Evolutionary conservation across 2,797 vertebrate species (phyloP).

Genomic region (Valencia hispanica): DNA sequence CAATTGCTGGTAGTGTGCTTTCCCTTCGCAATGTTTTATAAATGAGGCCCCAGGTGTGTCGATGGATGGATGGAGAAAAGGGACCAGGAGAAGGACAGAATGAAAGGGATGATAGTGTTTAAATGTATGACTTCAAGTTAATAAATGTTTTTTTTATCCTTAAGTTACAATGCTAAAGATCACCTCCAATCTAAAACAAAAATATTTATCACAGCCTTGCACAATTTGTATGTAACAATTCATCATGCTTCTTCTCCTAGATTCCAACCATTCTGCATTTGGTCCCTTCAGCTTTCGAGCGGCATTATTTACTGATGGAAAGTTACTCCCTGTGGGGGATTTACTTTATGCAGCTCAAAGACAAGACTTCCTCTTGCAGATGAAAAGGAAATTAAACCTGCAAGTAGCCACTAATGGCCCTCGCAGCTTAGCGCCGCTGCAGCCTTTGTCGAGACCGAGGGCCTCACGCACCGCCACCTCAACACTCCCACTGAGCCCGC

Average conservation of each 20-base stretch:
- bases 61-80: too few relatives aligned
- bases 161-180: background rate
- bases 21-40: too few relatives aligned
- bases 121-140: background rate
- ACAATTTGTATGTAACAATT: slow-evolving; percentile 16
- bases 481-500: too few relatives aligned
- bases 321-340: slow-evolving; percentile 42
- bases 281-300: slow-evolving; percentile 1
- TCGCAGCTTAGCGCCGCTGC: too few relatives aligned
- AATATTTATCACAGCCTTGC: slow-evolving; percentile 14
- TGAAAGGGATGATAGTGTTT: background rate
- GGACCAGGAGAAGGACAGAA: too few relatives aligned
- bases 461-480: too few relatives aligned
- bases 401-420: too few relatives aligned
- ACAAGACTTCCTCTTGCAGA: slow-evolving; percentile 56
- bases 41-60: too few relatives aligned
- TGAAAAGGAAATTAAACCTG: slow-evolving; percentile 68
- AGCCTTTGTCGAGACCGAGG: too few relatives aligned
- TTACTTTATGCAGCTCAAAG: slow-evolving; percentile 41
- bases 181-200: slow-evolving; percentile 5
- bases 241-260: slow-evolving; percentile 10
- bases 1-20: too few relatives aligned
- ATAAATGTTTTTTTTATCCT: background rate
- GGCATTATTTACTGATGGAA: slow-evolving; percentile 50
- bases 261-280: slow-evolving; percentile 21